Percentiles rank a stretch among this genome's conserved stretches.
Conservation (phyloP, 2,888 invertebrate genomes). For the Mycogona germanica region DNA sequence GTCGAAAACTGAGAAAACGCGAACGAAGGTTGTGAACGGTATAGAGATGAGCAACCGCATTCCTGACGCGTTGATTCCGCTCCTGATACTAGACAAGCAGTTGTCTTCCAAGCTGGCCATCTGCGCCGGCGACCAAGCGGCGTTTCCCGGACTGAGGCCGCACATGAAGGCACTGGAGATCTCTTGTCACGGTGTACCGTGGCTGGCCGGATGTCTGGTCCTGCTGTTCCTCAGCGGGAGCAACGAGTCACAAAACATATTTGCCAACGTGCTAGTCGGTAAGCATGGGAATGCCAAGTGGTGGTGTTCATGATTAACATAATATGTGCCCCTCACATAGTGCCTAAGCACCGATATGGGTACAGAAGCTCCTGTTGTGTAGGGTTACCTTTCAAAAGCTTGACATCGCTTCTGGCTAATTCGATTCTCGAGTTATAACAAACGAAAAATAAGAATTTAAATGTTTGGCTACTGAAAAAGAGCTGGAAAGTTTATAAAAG, state of each 20-base stretch:
- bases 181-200: slow-evolving; percentile 78
- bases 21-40: neutral
- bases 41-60: slow-evolving; percentile 1
- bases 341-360: too few species aligned
- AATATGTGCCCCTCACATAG: too few species aligned
- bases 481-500: too few species aligned
- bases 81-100: slow-evolving; percentile 13
- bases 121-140: slow-evolving; percentile 9
- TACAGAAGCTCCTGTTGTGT: too few species aligned
- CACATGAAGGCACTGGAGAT: slow-evolving; percentile 46
- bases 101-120: slow-evolving; percentile 9
- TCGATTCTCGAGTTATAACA: too few species aligned
- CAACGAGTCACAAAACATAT: slow-evolving; percentile 56
- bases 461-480: too few species aligned
- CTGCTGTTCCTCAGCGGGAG: slow-evolving; percentile 63
- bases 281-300: slow-evolving; percentile 28
- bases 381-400: too few species aligned
- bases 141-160: slow-evolving; percentile 25
- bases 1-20: too few species aligned
- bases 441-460: too few species aligned
- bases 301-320: neutral
- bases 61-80: slow-evolving; percentile 3
- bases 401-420: too few species aligned
- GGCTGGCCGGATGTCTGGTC: slow-evolving; percentile 63
- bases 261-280: slow-evolving; percentile 78